phyloP scores from a whole-genome alignment of 2,797 vertebrate species.

The Hapalemur alaotrensis region DNA sequence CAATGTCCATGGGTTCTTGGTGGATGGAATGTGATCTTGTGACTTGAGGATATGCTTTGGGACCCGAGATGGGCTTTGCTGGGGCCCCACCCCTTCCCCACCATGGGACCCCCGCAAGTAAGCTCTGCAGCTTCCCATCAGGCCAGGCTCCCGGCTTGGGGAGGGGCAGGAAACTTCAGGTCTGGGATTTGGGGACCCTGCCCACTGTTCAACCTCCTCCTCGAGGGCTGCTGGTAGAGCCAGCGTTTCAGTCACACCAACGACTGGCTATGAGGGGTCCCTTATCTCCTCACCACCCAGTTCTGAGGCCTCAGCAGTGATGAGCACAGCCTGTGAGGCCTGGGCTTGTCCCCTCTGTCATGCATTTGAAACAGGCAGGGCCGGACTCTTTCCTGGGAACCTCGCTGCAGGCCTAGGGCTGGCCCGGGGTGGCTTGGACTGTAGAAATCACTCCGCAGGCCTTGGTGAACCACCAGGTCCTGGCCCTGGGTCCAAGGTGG shows the following conservation, averaged over 20 bases:
- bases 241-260: neutral
- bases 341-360: neutral
- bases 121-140: neutral
- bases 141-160: neutral
- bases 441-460: neutral
- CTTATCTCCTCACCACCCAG: neutral
- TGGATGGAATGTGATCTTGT: neutral
- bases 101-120: rapidly evolving
- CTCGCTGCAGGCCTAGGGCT: neutral
- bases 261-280: rapidly evolving
- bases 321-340: neutral
- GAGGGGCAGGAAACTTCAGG: neutral
- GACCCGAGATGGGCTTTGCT: neutral
- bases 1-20: neutral
- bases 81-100: neutral
- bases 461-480: neutral
- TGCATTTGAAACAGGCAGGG: neutral
- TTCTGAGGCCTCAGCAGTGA: neutral
- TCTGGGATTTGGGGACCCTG: neutral
- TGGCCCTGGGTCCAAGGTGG: constrained; percentile 17
- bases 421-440: neutral
- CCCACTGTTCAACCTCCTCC: neutral
- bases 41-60: neutral
- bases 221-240: neutral
- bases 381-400: neutral